Evolutionary conservation across 2,888 invertebrate species (phyloP), one percentile per base, ranked within the genome.

Genomic region (Eledona agricola): DNA sequence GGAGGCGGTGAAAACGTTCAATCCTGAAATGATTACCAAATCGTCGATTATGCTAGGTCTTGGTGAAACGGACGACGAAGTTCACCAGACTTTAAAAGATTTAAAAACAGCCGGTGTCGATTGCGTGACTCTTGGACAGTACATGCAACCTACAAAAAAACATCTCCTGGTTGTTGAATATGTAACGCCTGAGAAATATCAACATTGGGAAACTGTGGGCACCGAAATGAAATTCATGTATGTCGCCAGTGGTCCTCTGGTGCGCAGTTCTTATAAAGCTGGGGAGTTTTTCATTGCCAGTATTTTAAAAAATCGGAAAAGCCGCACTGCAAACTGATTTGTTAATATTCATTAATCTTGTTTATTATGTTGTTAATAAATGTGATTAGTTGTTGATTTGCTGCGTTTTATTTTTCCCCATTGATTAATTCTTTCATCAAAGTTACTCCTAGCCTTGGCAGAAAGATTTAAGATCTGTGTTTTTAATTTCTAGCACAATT

Each of bases 131-230:
- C 79, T 99, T 2, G 99, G 99, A 0, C 99, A 99, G 72, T 99
- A 99, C 77, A 99, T 99, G 97, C 99, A 99, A 75, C 99, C 99
- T 0, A 99, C 98, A 0, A 97, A 95, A 71, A 83, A 90, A 4
- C 99, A 99, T 75, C 80, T 99, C 13, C 93, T 92, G 79, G 90
- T 96, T 3, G 63, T 69, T 1, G 98, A 99, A 75, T 99, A 98
- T 78, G 93, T 99, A 0, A 96, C 96, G 0, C 98, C 98, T 0
- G 90, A 89, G 56, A 95, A 94, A 77, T 99, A 91, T 74, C 81
- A 88, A 67, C 79, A 86, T 43, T 97, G 96, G 96, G 90, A 95
- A 74, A 76, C 79, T 11, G 77, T 86, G 3, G 98, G 97, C 0
- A 81, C 84, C 43, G 80, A 88, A 62, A 76, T 98, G 58, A 98